Conservation (phyloP, 1,140 invertebrate genomes). For the Drosophila repleta region DNA sequence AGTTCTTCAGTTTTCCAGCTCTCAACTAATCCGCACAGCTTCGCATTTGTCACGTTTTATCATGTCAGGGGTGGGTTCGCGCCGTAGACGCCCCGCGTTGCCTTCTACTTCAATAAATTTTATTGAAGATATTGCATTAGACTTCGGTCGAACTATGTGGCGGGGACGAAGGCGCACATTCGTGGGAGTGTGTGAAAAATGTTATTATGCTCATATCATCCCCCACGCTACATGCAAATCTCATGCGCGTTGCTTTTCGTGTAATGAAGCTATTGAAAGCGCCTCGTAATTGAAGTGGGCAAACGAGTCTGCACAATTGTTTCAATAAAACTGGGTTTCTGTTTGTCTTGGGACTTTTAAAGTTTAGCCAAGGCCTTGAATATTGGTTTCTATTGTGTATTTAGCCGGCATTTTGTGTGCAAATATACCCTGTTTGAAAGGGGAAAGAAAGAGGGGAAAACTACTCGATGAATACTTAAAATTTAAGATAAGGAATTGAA, state of each 20-base stretch:
- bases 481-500: no score
- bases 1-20: constrained; percentile 3
- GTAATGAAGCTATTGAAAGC: constrained; percentile 39
- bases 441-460: no score
- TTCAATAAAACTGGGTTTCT: not conserved
- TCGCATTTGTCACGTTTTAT: constrained; percentile 61
- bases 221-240: constrained; percentile 31
- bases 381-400: no score
- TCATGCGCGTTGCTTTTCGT: constrained; percentile 24
- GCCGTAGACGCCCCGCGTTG: constrained; percentile 4
- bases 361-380: not conserved
- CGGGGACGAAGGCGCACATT: not conserved
- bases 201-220: constrained; percentile 18
- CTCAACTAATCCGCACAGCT: constrained; percentile 43
- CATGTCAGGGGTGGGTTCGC: constrained; percentile 26
- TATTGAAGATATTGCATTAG: constrained; percentile 46
- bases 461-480: no score
- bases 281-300: constrained; percentile 10
- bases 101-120: constrained; percentile 32
- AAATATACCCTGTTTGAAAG: no score
- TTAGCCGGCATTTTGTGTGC: no score
- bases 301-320: constrained; percentile 20
- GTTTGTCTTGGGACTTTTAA: no score
- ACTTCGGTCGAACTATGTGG: constrained; percentile 22
- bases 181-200: constrained; percentile 33